Evolutionary conservation across 2,113 vertebrate genomes (phyloP).

Genomic region (Urocynchramus pylzowi): DNA sequence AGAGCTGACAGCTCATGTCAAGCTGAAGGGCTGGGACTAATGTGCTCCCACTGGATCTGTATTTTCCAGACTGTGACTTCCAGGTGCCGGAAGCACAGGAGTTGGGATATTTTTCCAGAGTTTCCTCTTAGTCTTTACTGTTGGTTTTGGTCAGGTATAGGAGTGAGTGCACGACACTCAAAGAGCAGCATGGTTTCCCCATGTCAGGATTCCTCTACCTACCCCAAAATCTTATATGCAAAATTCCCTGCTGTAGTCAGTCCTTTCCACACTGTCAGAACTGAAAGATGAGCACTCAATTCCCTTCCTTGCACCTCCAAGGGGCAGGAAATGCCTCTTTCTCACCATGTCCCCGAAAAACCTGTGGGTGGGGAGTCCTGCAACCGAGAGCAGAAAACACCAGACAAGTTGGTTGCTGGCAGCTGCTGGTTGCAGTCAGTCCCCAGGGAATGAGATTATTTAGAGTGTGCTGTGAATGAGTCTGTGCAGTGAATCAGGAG

Average conservation of each 20-base stretch:
- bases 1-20: not conserved
- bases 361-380: not conserved
- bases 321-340: not conserved
- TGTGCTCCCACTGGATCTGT: not conserved
- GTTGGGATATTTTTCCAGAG: not conserved
- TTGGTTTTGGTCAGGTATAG: not conserved
- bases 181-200: not conserved
- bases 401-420: not conserved
- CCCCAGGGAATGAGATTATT: not conserved
- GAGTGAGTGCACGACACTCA: fast-evolving
- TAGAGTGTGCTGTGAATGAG: not conserved
- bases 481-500: not conserved
- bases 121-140: not conserved
- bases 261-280: not conserved
- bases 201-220: not conserved
- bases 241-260: not conserved
- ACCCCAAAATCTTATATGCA: not conserved
- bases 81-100: not conserved
- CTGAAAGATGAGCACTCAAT: not conserved
- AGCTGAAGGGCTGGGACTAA: not conserved
- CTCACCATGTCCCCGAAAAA: not conserved
- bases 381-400: not conserved
- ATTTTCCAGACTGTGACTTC: not conserved
- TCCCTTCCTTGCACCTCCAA: not conserved
- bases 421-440: not conserved